phyloP scores from a whole-genome alignment of 2,888 invertebrate genomes.

The Ethmia dodecea region DNA sequence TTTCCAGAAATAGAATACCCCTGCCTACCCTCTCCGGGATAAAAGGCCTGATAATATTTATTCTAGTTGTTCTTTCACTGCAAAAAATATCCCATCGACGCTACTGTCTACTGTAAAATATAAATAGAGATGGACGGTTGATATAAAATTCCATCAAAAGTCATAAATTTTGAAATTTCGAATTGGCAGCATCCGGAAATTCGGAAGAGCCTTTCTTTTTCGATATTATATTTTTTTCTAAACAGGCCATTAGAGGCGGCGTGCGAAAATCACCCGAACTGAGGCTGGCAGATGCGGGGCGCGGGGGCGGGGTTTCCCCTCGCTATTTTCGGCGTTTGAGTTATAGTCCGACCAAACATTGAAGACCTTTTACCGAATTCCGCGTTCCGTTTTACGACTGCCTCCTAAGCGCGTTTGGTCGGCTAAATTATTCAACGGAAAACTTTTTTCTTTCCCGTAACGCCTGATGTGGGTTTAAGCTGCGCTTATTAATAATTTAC shows the following conservation, averaged over 20 bases:
- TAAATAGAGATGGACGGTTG: background rate
- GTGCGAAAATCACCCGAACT: constrained; percentile 59
- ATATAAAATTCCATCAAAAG: constrained; percentile 1
- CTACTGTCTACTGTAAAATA: too few relatives aligned
- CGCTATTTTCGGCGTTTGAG: constrained; percentile 71
- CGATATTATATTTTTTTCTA: constrained; percentile 46
- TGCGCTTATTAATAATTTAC: constrained; percentile 42
- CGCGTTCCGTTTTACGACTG: constrained; percentile 66
- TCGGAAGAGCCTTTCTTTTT: constrained; percentile 30
- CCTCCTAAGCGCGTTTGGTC: constrained; percentile 56
- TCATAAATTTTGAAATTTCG: constrained; percentile 29
- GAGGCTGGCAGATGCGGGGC: constrained; percentile 38
- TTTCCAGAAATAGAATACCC: too few relatives aligned
- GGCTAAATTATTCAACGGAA: constrained; percentile 63
- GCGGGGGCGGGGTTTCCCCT: constrained; percentile 38
- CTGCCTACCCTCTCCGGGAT: too few relatives aligned
- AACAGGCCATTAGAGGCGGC: constrained; percentile 50
- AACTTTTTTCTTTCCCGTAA: constrained; percentile 37
- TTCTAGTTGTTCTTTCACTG: too few relatives aligned
- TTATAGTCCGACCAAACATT: constrained; percentile 71
- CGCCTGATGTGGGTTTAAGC: constrained; percentile 41
- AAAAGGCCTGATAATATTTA: too few relatives aligned
- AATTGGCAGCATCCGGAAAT: constrained; percentile 27
- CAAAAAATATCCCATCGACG: too few relatives aligned
- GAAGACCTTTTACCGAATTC: constrained; percentile 74